phyloP scores from a whole-genome alignment of 2,888 invertebrate genomes.

The Andrena bucephala region DNA sequence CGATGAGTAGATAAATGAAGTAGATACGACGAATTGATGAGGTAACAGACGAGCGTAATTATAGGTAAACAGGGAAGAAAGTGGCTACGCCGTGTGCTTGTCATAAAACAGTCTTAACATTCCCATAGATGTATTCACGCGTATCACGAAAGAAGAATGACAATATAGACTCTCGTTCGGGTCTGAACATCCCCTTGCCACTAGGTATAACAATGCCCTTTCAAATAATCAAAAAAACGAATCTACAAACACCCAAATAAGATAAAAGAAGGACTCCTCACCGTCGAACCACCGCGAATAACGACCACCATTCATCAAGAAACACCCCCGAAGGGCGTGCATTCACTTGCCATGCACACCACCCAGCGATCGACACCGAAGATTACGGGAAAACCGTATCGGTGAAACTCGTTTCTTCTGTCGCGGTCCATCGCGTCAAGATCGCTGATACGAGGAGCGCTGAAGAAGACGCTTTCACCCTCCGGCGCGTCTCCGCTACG shows the following conservation, averaged over 20 bases:
- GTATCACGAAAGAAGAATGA: too few species aligned
- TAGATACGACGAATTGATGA: background rate
- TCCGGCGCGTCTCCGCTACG: background rate
- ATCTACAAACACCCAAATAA: background rate
- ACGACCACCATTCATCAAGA: constrained; percentile 36
- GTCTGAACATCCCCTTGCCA: too few species aligned
- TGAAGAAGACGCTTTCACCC: background rate
- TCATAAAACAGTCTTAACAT: background rate
- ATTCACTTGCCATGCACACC: constrained; percentile 35
- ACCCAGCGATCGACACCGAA: constrained; percentile 41
- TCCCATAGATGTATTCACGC: too few species aligned
- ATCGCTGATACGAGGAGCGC: constrained; percentile 19
- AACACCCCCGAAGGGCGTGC: constrained; percentile 23
- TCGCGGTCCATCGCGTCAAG: constrained; percentile 38
- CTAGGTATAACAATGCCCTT: too few species aligned
- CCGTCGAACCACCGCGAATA: constrained; percentile 2
- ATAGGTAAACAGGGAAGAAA: background rate
- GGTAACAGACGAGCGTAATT: background rate
- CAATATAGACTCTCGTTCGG: too few species aligned
- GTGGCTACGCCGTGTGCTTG: background rate
- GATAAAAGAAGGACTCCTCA: constrained; percentile 21
- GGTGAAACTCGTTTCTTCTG: constrained; percentile 48
- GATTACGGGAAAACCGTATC: constrained; percentile 51
- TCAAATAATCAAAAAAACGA: too few species aligned
- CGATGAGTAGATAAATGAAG: background rate